Conservation (phyloP, 2,113 vertebrate genomes). For the Ploceus nigricollis region DNA sequence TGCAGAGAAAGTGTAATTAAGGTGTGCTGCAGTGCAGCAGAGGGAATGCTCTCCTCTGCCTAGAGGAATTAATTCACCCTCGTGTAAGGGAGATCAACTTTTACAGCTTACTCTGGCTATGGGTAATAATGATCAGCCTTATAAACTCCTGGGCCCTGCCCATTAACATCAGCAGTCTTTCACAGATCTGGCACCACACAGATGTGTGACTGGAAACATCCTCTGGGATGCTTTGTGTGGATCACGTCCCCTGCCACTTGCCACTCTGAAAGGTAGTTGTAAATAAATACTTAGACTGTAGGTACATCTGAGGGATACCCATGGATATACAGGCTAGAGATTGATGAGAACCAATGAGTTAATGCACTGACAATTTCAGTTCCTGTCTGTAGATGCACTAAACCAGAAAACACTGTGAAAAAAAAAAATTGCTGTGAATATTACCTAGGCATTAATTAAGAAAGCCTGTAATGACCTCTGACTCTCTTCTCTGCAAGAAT, state of each 20-base stretch:
- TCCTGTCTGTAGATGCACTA: background rate
- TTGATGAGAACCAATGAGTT: background rate
- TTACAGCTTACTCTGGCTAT: background rate
- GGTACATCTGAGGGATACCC: background rate
- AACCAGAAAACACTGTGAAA: background rate
- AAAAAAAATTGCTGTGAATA: background rate
- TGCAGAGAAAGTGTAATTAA: background rate
- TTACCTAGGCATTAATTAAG: background rate
- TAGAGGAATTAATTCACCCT: background rate
- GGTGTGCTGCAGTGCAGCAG: background rate
- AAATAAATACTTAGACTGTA: background rate
- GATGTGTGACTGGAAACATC: background rate
- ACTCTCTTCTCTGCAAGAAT: background rate
- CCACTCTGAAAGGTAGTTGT: background rate
- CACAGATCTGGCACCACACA: background rate
- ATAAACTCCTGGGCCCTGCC: background rate
- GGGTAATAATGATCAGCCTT: background rate
- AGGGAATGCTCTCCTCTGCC: background rate
- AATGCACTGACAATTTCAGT: background rate
- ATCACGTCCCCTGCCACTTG: accelerated
- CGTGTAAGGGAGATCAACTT: background rate
- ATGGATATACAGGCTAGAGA: background rate
- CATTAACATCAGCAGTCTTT: background rate
- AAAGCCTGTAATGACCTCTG: background rate
- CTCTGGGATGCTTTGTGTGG: background rate